Evolutionary conservation across 2,888 invertebrate genomes (phyloP), one percentile per base, ranked within the genome.

Genomic region (Cenopis cana): DNA sequence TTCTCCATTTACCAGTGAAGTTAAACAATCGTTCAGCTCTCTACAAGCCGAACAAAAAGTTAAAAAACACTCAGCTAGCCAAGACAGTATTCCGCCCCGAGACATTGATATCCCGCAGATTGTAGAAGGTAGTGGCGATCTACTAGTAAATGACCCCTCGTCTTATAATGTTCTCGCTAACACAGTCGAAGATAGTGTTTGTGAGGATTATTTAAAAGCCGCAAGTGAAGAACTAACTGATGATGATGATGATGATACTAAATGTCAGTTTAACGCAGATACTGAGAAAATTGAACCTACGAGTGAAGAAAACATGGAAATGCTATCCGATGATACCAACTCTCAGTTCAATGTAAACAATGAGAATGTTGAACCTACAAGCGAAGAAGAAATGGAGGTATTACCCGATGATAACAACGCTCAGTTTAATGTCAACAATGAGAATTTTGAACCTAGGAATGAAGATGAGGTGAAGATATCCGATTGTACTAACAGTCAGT

Each of bases 1-100:
- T 18, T 84, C 76, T 41, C 81, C 87, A 9, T 90, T 90, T 76
- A 76, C 85, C 24, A 75, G 82, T 20, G 87, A 89, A 24, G 67
- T 79, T 9, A 64, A 64, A 12, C n/a, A 54, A 2, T 78, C 79
- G 41, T 86, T 85, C 62, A 83, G 75, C 67, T 72, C 54, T 52
- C 56, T 78, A 12, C 70, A 52, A 33, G 60, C 75, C 41, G 70
- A 41, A 60, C 62, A 17, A 64, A 18, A 38, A 50, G 29, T 29
- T n/a, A 41, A 55, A 61, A 54, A 61, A 62, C 4, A 60, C n/a
- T 52, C 36, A 29, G 33, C 10, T 8, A 11, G n/a, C 24, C 20
- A 61, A n/a, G 50, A 52, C 46, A 36, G 20, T 18, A 24, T 18
- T 52, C 36, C 52, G 20, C 36, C 20, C 12, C 2, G 9, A 36